Evolutionary conservation across 2,888 invertebrate species (phyloP).

Genomic region (Noctua janthe): DNA sequence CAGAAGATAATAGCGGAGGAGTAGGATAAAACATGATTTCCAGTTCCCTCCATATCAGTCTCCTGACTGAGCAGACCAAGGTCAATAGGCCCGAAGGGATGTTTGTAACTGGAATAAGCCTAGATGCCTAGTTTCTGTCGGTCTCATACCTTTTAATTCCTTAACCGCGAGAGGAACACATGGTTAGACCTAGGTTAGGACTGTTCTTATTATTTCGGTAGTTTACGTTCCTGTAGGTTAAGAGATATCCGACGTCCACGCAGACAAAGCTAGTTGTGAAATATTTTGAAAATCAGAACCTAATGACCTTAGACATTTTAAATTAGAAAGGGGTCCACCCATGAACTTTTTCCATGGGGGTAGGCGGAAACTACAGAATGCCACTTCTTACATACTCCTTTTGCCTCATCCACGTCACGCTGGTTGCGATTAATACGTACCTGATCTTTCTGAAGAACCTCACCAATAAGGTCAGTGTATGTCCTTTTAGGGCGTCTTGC

Average conservation of each 20-base stretch:
- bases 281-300: constrained; percentile 30
- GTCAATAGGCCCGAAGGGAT: neutral
- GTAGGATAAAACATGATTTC: neutral
- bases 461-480: neutral
- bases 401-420: neutral
- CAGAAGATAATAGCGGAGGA: neutral
- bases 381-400: neutral
- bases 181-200: neutral
- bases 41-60: neutral
- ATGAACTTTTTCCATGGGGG: neutral
- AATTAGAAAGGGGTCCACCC: constrained; percentile 12
- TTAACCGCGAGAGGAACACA: neutral
- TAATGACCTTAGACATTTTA: constrained; percentile 55
- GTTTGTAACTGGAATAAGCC: neutral
- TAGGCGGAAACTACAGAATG: neutral
- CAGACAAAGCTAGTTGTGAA: neutral
- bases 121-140: neutral
- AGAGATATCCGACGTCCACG: neutral
- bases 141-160: neutral
- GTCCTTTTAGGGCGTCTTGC: neutral
- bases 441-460: neutral
- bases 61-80: neutral
- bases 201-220: neutral
- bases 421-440: neutral
- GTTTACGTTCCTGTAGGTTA: neutral